phyloP scores from a whole-genome alignment of 2,888 invertebrate species.

The Microplitis deprimator region DNA sequence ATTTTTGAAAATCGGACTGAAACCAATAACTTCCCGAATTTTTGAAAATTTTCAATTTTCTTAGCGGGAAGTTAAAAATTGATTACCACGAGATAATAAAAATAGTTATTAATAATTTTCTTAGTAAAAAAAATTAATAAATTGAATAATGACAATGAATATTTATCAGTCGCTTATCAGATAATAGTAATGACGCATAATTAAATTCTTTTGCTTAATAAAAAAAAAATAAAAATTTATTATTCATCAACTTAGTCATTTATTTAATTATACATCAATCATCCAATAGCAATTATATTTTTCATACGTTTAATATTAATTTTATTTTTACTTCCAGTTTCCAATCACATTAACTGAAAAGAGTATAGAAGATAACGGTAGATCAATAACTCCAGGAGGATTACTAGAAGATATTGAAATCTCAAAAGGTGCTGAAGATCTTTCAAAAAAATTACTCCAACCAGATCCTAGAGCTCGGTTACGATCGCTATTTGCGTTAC shows the following conservation, averaged over 20 bases:
- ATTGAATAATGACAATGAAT: neutral
- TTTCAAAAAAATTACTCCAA: slow-evolving; percentile 77
- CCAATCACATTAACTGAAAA: slow-evolving; percentile 53
- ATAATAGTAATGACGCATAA: neutral
- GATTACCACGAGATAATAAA: neutral
- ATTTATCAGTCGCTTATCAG: neutral
- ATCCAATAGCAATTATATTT: neutral
- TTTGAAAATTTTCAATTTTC: no score
- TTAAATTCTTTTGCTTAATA: neutral
- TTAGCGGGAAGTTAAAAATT: no score
- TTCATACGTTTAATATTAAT: neutral
- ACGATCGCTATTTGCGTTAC: slow-evolving; percentile 77
- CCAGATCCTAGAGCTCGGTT: slow-evolving; percentile 78
- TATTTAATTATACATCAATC: neutral
- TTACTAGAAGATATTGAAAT: slow-evolving; percentile 54
- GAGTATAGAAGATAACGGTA: slow-evolving; percentile 43
- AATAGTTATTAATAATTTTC: neutral
- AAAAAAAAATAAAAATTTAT: neutral
- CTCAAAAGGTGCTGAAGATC: slow-evolving; percentile 73
- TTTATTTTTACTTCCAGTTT: slow-evolving; percentile 58
- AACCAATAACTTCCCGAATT: no score
- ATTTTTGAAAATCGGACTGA: no score
- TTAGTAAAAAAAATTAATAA: neutral
- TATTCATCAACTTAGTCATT: neutral
- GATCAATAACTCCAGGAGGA: slow-evolving; percentile 50